Percentiles rank a stretch among this genome's conserved stretches.
Evolutionary conservation across 2,113 vertebrate species (phyloP).

Genomic region (Corythoichthys haematopterus): DNA sequence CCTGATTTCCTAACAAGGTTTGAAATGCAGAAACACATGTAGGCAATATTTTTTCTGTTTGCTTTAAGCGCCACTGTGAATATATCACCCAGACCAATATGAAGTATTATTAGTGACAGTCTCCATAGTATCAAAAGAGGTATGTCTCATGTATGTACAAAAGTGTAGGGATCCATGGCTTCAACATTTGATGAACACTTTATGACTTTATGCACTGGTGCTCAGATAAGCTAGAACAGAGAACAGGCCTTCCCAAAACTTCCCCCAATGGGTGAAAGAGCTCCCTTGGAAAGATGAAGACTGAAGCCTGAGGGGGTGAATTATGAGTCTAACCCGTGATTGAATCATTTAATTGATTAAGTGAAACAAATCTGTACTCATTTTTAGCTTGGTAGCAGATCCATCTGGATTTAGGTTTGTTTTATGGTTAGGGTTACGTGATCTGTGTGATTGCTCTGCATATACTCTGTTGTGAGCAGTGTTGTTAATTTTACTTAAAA

Average conservation of each 20-base stretch:
- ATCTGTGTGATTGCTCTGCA: not conserved
- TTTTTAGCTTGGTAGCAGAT: not conserved
- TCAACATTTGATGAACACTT: not conserved
- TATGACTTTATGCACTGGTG: not conserved
- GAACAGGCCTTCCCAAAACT: not conserved
- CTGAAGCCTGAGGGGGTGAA: not conserved
- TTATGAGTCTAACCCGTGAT: not conserved
- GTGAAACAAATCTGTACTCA: not conserved
- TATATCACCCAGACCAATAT: constrained; percentile 6
- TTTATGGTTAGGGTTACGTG: not conserved
- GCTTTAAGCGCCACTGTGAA: constrained; percentile 12
- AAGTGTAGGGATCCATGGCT: not conserved
- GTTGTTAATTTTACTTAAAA: too few relatives aligned
- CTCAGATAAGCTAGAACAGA: not conserved
- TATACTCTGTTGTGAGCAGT: too few relatives aligned
- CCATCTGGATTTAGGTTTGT: not conserved
- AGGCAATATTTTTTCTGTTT: constrained; percentile 30
- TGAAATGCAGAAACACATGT: constrained; percentile 26
- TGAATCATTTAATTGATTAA: not conserved
- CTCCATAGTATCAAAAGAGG: not conserved
- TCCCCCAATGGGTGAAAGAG: not conserved
- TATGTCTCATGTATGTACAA: constrained; percentile 17
- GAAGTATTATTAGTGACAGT: constrained; percentile 1
- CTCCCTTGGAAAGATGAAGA: not conserved
- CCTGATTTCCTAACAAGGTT: constrained; percentile 50